Evolutionary conservation across 2,888 invertebrate genomes (phyloP).

Genomic region (Tenthredo distinguenda): DNA sequence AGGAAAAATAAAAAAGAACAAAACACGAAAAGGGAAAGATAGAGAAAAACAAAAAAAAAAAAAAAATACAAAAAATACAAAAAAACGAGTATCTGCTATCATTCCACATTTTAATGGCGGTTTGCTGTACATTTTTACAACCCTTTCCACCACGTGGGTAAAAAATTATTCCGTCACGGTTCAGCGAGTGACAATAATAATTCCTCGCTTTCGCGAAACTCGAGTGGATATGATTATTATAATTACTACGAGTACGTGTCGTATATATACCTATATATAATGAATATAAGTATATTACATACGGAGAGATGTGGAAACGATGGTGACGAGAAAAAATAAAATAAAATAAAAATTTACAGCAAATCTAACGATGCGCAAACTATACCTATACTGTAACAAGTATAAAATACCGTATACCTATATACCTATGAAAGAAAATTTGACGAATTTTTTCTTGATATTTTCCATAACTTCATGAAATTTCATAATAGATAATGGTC

Average conservation of each 20-base stretch:
- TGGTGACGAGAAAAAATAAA: neutral
- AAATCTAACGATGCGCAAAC: slow-evolving; percentile 11
- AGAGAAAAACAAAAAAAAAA: neutral
- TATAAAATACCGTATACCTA: neutral
- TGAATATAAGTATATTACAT: neutral
- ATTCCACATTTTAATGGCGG: slow-evolving; percentile 14
- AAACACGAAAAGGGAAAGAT: neutral
- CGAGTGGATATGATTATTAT: neutral
- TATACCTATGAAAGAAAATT: slow-evolving; percentile 55
- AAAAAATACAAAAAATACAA: neutral
- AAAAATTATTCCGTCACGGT: slow-evolving; percentile 1
- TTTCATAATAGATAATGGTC: slow-evolving; percentile 73
- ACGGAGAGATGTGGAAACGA: neutral
- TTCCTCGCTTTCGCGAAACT: neutral
- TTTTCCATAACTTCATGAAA: slow-evolving; percentile 75
- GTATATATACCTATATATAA: neutral
- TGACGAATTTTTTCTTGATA: slow-evolving; percentile 68
- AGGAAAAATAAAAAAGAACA: neutral
- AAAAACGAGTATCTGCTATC: slow-evolving; percentile 18
- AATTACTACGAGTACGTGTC: neutral
- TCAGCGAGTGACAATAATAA: neutral
- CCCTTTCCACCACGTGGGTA: neutral
- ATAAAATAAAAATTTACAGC: slow-evolving; percentile 23
- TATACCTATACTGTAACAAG: slow-evolving; percentile 6
- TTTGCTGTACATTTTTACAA: slow-evolving; percentile 41